These are phyloP conservation scores for Benitochromis conjunctus DNA, from an alignment of 2,113 vertebrate species.

Conservation along the genomic window DNA sequence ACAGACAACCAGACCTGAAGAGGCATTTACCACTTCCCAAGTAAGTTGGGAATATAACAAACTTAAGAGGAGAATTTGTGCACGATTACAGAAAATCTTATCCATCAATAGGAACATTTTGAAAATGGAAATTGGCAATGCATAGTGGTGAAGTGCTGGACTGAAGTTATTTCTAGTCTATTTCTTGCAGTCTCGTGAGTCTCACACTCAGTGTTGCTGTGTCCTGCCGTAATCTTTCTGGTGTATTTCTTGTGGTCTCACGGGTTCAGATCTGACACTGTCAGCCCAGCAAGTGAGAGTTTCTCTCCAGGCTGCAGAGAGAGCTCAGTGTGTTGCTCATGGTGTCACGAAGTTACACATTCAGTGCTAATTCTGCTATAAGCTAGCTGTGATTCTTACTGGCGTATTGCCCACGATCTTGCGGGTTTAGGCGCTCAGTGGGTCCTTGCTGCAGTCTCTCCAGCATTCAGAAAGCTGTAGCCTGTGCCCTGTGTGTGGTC, in stretches of 20 bases:
- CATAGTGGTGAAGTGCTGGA: neutral
- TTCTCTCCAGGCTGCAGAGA: neutral
- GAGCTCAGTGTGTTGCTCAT: neutral
- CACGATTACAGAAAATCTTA: neutral
- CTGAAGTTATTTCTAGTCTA: neutral
- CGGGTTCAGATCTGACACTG: neutral
- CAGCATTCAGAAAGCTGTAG: no score
- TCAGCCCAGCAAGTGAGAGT: neutral
- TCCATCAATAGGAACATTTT: neutral
- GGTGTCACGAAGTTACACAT: neutral
- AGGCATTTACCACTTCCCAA: neutral
- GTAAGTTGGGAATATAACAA: neutral
- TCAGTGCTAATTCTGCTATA: neutral
- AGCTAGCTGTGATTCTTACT: no score
- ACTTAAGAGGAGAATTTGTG: neutral
- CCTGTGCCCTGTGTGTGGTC: no score
- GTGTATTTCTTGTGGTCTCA: neutral
- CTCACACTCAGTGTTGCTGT: neutral
- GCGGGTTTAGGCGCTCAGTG: no score
- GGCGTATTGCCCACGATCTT: no score
- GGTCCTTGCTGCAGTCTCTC: no score
- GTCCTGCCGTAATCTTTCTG: neutral
- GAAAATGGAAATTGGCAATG: neutral
- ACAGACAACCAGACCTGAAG: neutral
- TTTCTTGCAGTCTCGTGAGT: neutral